These are phyloP conservation scores for Poeciliopsis prolifica DNA, from an alignment of 2,113 vertebrate species.

Conservation along the genomic window DNA sequence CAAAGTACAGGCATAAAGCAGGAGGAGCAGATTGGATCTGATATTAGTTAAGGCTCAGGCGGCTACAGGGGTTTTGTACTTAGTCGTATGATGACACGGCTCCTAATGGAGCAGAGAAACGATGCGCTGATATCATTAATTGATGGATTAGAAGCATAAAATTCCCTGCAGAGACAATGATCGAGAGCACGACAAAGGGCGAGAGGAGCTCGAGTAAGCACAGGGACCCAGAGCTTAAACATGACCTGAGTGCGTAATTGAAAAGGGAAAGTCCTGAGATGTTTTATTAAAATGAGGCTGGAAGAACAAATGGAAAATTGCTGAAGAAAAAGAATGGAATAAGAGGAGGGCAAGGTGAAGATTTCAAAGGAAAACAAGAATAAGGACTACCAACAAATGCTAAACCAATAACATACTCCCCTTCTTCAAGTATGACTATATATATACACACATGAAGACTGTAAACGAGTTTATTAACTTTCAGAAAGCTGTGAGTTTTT, in stretches of 20 bases:
- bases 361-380: neutral
- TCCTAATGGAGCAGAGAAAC: conserved; percentile 70
- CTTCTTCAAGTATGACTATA: too few relatives aligned
- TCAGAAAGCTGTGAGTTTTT: too few relatives aligned
- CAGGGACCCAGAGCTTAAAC: conserved; percentile 49
- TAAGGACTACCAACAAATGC: conserved; percentile 5
- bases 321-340: neutral
- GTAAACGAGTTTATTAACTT: too few relatives aligned
- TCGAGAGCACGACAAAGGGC: conserved; percentile 53
- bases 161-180: conserved; percentile 68
- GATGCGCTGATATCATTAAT: conserved; percentile 78
- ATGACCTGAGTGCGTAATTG: conserved; percentile 67
- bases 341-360: conserved; percentile 11
- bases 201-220: conserved; percentile 36
- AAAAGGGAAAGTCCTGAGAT: conserved; percentile 61
- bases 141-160: conserved; percentile 77
- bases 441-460: too few relatives aligned
- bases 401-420: neutral
- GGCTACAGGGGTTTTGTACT: conserved; percentile 60
- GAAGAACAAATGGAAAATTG: conserved; percentile 27
- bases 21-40: conserved; percentile 54
- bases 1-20: conserved; percentile 20
- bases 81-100: conserved; percentile 69
- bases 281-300: conserved; percentile 64
- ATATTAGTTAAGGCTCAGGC: conserved; percentile 50